These are phyloP conservation scores for Ptychadena robeensis DNA, from an alignment of 2,797 vertebrate species.

Conservation along the genomic window DNA sequence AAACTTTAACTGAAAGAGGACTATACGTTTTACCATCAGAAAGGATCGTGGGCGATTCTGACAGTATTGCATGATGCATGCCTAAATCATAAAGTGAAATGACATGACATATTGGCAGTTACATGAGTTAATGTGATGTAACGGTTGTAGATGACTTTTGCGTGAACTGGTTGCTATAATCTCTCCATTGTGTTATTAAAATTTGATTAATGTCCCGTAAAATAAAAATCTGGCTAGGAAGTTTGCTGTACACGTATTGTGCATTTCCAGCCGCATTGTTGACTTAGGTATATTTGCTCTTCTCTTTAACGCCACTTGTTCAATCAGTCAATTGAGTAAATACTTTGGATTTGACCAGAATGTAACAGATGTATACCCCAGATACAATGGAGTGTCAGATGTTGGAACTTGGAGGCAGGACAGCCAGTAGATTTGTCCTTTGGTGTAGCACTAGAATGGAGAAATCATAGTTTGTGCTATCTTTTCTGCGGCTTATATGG, in stretches of 20 bases:
- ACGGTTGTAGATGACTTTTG: slow-evolving; percentile 5
- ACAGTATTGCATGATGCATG: neutral
- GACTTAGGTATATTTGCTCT: slow-evolving; percentile 3
- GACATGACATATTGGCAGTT: neutral
- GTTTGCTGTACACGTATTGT: slow-evolving; percentile 8
- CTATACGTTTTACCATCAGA: too few species aligned
- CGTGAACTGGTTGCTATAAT: neutral
- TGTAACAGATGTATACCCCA: neutral
- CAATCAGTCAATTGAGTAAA: neutral
- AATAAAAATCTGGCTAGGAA: neutral
- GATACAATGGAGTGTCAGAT: neutral
- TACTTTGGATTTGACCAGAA: neutral
- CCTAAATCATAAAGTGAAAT: neutral
- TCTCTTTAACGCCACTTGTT: neutral
- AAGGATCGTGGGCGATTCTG: neutral
- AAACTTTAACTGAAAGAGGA: too few species aligned
- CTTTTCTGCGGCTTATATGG: neutral
- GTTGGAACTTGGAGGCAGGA: neutral
- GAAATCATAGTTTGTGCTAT: neutral
- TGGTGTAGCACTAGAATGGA: neutral
- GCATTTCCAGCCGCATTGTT: neutral
- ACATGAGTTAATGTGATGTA: neutral
- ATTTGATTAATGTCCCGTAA: neutral
- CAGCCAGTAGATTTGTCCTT: neutral
- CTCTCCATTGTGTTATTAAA: slow-evolving; percentile 9